These are phyloP conservation scores for Drosophila prostipennis DNA, from an alignment of 2,888 invertebrate genomes.

Conservation along the genomic window DNA sequence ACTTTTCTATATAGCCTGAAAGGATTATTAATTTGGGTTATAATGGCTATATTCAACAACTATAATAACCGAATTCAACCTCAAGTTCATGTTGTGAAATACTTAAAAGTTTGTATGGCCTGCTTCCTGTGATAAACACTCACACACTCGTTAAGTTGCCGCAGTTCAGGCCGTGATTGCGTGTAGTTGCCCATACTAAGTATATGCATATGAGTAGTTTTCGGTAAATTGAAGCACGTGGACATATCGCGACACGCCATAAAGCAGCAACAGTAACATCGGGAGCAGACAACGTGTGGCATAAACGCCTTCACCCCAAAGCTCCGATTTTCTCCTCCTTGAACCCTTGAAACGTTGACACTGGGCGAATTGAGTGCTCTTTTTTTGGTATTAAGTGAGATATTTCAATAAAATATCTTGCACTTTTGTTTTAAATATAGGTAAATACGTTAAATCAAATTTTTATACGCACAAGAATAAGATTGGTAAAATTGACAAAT, in stretches of 20 bases:
- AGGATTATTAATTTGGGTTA: no score
- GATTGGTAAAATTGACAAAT: no score
- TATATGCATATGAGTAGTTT: conserved; percentile 22
- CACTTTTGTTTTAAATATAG: no score
- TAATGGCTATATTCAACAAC: no score
- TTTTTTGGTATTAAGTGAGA: neutral
- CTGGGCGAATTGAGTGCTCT: neutral
- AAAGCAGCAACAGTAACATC: conserved; percentile 51
- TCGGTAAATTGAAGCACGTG: conserved; percentile 59
- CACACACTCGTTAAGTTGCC: conserved; percentile 24
- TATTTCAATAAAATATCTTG: no score
- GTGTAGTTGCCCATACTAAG: conserved; percentile 50
- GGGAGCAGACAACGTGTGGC: conserved; percentile 32
- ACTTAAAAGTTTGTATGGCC: conserved; percentile 10
- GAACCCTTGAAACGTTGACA: neutral
- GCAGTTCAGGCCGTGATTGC: conserved; percentile 63
- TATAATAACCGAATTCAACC: neutral
- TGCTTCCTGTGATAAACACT: conserved; percentile 44
- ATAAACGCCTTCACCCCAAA: conserved; percentile 33
- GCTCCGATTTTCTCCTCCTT: conserved; percentile 54
- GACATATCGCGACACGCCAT: conserved; percentile 66
- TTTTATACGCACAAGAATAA: no score
- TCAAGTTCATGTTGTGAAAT: conserved; percentile 5
- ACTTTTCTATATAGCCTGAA: no score
- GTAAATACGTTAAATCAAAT: no score